Base-by-base conservation (phyloP, 2,113 vertebrate genomes). In the Cyrtonyx montezumae region DNA sequence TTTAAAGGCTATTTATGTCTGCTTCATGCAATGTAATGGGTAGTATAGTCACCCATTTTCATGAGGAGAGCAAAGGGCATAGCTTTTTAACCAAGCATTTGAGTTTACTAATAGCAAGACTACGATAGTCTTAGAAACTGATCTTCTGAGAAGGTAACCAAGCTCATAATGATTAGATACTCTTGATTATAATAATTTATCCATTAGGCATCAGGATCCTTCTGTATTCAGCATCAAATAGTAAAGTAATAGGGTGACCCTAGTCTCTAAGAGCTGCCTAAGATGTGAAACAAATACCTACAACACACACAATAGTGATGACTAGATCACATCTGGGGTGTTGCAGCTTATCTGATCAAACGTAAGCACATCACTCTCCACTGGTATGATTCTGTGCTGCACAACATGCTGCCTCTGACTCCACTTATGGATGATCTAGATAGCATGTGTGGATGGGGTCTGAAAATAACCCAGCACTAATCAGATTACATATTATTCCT, bases 111-210 rank as follows among this genome's bases (percentile, higher is more conserved):
- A 63, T 28, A 82, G 63, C 48, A 93, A 79, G 61, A 69, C n/a
- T 19, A 79, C 65, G 13, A 56, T 37, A 1, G 34, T 58, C 48
- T 75, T 30, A 48, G 45, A 81, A 32, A 5, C 26, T 91, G 86
- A 90, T 53, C 62, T 90, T 55, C 40, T 65, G 25, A 81, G 70
- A 94, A 81, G 58, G 36, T 34, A 92, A 73, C 69, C 30, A 96
- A 88, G 56, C 3, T 34, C 14, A 30, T 85, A 58, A 58, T 58
- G 77, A 91, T 59, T 81, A 45, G 66, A 84, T 81, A 12, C 10
- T 93, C 13, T 73, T 95, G 88, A 87, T 93, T 84, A 53, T 49
- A 87, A 87, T 66, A 76, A 87, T 79, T 95, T 90, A 18, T 16
- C 66, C 30, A 58, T 81, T 93, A 81, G 53, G 10, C 56, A 49